Conservation (phyloP, 2,797 vertebrate species). For the Epinephelus malabaricus region DNA sequence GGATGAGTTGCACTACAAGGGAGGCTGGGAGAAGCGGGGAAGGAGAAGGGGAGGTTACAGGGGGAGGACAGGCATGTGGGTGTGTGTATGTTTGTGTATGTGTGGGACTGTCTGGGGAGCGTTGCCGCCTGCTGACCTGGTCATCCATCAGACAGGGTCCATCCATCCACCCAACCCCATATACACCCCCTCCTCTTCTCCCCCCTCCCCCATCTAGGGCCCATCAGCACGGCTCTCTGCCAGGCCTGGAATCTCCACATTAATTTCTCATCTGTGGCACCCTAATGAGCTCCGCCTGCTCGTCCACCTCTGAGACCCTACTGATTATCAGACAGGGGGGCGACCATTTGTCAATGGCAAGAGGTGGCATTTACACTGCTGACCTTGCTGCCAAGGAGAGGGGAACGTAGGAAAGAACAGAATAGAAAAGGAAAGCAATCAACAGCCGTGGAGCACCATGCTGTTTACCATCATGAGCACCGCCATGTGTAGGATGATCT, state of each 20-base stretch:
- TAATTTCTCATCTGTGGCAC: conserved; percentile 84
- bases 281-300: conserved; percentile 87
- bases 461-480: conserved; percentile 22
- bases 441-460: conserved; percentile 30
- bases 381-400: conserved; percentile 82
- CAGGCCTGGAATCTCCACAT: conserved; percentile 82
- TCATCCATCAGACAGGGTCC: conserved; percentile 78
- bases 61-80: conserved; percentile 52
- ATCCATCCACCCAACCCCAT: conserved; percentile 50
- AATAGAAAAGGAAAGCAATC: conserved; percentile 51
- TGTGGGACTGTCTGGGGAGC: conserved; percentile 65
- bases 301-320: conserved; percentile 81
- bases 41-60: conserved; percentile 32
- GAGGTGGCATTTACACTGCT: conserved; percentile 81
- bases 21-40: conserved; percentile 17
- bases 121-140: conserved; percentile 77
- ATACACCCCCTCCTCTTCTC: not conserved
- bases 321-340: conserved; percentile 84
- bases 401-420: conserved; percentile 49
- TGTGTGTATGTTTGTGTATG: conserved; percentile 51
- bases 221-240: conserved; percentile 70
- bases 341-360: conserved; percentile 83
- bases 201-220: conserved; percentile 15
- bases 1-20: conserved; percentile 27
- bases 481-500: not conserved